Conservation (phyloP, 2,113 vertebrate genomes). For the Petrocephalus zakoni region DNA sequence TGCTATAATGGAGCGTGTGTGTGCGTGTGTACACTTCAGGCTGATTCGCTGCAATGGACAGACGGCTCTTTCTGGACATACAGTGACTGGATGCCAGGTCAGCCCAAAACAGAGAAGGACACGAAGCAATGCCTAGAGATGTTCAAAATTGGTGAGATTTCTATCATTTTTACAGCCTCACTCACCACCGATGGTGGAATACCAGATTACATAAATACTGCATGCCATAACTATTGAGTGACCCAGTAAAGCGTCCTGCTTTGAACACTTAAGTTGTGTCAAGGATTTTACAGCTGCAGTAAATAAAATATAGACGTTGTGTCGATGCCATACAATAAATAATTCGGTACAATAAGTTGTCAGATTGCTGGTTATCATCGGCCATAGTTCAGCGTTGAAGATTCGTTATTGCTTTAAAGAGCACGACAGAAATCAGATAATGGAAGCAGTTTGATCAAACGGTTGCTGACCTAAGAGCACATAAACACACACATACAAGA, state of each 20-base stretch:
- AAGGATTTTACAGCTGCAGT: neutral
- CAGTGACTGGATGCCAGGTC: constrained; percentile 58
- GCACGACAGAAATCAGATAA: neutral
- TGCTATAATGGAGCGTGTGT: neutral
- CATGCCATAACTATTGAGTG: neutral
- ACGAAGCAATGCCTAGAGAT: constrained; percentile 53
- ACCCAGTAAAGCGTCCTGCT: neutral
- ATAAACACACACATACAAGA: neutral
- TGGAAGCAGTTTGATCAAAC: neutral
- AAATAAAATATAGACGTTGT: neutral
- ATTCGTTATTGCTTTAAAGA: neutral
- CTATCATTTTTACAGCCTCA: neutral
- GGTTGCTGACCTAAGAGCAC: neutral
- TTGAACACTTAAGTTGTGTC: neutral
- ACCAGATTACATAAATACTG: neutral
- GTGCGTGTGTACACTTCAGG: constrained; percentile 37
- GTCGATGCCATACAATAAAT: neutral
- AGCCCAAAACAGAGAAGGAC: constrained; percentile 43
- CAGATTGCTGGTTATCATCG: neutral
- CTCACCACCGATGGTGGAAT: neutral
- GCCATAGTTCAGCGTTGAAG: constrained; percentile 3
- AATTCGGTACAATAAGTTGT: neutral
- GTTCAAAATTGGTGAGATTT: constrained; percentile 48
- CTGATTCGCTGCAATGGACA: constrained; percentile 48
- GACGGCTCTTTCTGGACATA: constrained; percentile 56